Conservation (phyloP, 2,888 invertebrate genomes). For the Lepas anatifera region DNA sequence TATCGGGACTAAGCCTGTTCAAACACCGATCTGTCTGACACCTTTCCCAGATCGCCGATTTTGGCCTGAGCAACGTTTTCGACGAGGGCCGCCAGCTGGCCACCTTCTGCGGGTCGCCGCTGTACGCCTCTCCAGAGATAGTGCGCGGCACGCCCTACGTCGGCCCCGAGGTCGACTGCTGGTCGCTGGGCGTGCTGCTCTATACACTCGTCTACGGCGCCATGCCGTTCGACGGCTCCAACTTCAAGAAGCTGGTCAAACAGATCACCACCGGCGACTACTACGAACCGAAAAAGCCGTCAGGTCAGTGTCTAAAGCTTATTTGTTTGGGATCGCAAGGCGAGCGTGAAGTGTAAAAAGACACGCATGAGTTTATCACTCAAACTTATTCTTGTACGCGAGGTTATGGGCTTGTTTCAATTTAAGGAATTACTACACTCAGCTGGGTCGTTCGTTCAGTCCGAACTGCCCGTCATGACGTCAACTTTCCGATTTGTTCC, state of each 20-base stretch:
- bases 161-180: constrained; percentile 64
- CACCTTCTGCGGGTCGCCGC: constrained; percentile 91
- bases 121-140: constrained; percentile 95
- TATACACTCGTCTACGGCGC: constrained; percentile 98
- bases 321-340: no score
- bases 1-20: no score
- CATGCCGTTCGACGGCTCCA: constrained; percentile 97
- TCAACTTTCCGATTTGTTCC: no score
- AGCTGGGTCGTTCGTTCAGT: no score
- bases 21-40: no score
- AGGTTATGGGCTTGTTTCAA: no score
- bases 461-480: no score
- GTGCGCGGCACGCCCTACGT: constrained; percentile 92
- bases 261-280: constrained; percentile 97
- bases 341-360: no score
- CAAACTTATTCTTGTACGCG: no score
- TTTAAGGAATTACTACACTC: no score
- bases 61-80: constrained; percentile 95
- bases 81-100: constrained; percentile 70
- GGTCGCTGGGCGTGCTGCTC: constrained; percentile 82
- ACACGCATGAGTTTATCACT: no score
- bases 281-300: constrained; percentile 88
- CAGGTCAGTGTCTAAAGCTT: constrained; percentile 57
- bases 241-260: constrained; percentile 90
- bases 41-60: constrained; percentile 82